Conservation (phyloP, 2,888 invertebrate species). For the Baronia brevicornis region DNA sequence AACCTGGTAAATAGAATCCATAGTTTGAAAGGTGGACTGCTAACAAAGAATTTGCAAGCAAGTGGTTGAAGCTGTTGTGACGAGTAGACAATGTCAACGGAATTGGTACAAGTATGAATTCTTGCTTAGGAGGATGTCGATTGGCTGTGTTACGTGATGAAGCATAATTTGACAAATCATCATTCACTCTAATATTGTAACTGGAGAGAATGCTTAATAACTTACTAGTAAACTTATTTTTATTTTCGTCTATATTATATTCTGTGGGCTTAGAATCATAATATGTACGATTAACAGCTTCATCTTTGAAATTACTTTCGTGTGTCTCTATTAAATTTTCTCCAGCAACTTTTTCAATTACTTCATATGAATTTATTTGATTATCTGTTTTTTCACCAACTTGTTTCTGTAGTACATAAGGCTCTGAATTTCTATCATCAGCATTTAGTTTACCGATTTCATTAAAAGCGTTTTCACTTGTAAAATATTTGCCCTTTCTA, state of each 20-base stretch:
- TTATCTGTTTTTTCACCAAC: neutral
- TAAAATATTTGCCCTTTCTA: constrained; percentile 8
- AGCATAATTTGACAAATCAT: constrained; percentile 46
- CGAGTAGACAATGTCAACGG: constrained; percentile 31
- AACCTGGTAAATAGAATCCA: constrained; percentile 72
- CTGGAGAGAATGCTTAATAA: constrained; percentile 37
- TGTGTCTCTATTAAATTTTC: neutral
- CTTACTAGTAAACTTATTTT: constrained; percentile 17
- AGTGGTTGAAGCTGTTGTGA: constrained; percentile 74
- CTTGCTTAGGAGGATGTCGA: constrained; percentile 20
- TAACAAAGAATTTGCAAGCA: constrained; percentile 74
- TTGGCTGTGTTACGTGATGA: constrained; percentile 33
- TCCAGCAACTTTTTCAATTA: constrained; percentile 3
- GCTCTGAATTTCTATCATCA: neutral
- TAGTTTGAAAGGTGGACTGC: constrained; percentile 79
- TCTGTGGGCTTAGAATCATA: constrained; percentile 3
- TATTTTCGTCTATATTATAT: constrained; percentile 9
- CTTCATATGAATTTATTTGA: constrained; percentile 5
- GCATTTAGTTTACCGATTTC: constrained; percentile 1
- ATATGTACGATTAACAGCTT: constrained; percentile 2
- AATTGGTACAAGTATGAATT: constrained; percentile 21
- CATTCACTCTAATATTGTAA: constrained; percentile 45
- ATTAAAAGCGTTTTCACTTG: neutral
- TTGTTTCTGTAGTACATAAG: neutral
- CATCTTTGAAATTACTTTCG: neutral